phyloP scores from a whole-genome alignment of 2,113 vertebrate species.

The Sylvietta virens region DNA sequence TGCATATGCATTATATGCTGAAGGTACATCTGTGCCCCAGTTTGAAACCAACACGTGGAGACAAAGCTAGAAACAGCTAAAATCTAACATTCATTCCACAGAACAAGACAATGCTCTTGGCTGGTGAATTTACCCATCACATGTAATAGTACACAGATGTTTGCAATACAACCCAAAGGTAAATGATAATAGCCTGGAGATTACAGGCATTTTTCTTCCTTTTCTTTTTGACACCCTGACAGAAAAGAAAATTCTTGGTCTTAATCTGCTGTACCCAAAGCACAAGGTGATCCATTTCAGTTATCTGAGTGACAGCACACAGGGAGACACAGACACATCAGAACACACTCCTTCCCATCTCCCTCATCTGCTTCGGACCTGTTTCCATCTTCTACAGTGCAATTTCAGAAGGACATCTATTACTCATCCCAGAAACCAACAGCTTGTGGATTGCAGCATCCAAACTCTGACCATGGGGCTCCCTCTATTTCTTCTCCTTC shows the following conservation, averaged over 20 bases:
- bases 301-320: neutral
- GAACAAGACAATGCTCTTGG: neutral
- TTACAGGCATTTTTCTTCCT: neutral
- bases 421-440: neutral
- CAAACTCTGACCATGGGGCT: neutral
- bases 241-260: neutral
- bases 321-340: neutral
- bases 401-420: neutral
- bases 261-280: neutral
- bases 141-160: neutral
- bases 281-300: neutral
- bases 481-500: neutral
- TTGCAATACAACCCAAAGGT: neutral
- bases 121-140: neutral
- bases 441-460: neutral
- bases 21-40: slow-evolving; percentile 59
- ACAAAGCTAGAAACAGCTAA: neutral
- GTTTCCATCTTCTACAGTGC: neutral
- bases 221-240: neutral
- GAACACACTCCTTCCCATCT: neutral
- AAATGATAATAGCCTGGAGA: neutral
- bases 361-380: neutral
- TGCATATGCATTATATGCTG: neutral
- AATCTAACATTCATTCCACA: neutral
- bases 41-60: slow-evolving; percentile 2